Evolutionary conservation across 1,140 invertebrate genomes (phyloP).

Genomic region (Carposina sasakii): DNA sequence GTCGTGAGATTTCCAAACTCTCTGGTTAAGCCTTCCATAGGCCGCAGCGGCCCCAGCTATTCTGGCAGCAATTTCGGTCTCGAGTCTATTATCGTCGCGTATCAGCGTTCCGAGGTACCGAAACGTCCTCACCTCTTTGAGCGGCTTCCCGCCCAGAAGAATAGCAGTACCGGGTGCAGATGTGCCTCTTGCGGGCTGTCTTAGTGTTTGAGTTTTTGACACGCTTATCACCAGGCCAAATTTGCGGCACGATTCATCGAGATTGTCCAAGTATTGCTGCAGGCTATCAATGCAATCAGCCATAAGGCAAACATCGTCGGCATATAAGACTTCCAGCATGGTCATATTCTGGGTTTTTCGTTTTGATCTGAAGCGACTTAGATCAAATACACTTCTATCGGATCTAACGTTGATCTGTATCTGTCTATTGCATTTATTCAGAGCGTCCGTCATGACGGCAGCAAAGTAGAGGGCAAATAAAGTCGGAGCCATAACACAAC

Average conservation of each 20-base stretch:
- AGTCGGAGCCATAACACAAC: conserved; percentile 21
- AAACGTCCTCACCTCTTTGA: conserved; percentile 12
- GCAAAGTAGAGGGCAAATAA: conserved; percentile 24
- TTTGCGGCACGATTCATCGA: conserved; percentile 13
- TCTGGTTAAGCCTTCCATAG: conserved; percentile 2
- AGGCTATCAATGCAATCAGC: conserved; percentile 12
- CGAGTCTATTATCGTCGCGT: background rate
- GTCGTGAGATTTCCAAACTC: conserved; percentile 13
- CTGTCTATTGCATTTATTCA: conserved; percentile 1
- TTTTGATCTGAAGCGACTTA: conserved; percentile 13
- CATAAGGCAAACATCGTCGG: conserved; percentile 20
- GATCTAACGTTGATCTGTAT: conserved; percentile 1
- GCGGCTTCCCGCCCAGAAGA: conserved; percentile 6
- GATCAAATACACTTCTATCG: conserved; percentile 11
- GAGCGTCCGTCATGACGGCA: conserved; percentile 15
- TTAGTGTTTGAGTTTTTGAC: conserved; percentile 19
- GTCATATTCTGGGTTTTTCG: background rate
- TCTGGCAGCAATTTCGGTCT: conserved; percentile 5
- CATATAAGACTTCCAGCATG: conserved; percentile 11
- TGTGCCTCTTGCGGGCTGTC: conserved; percentile 15
- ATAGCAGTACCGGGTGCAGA: background rate
- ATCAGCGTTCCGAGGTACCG: conserved; percentile 13
- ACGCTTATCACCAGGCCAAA: conserved; percentile 20
- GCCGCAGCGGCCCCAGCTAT: conserved; percentile 4
- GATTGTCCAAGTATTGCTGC: conserved; percentile 7